Evolutionary conservation across 2,888 invertebrate genomes (phyloP).

Genomic region (Halictus ligatus): DNA sequence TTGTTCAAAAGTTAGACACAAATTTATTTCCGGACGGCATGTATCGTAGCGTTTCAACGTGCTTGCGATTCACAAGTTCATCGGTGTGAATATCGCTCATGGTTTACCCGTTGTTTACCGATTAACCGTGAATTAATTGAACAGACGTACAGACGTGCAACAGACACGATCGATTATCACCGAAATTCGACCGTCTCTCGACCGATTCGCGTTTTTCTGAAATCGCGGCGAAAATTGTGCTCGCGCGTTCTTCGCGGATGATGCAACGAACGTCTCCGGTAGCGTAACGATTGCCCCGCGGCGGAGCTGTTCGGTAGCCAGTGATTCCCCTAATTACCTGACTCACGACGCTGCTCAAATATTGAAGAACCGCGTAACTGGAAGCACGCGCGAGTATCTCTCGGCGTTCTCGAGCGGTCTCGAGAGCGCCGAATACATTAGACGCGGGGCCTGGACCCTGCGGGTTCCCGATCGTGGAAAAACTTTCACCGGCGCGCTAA

Average conservation of each 20-base stretch:
- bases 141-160: too few species aligned
- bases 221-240: too few species aligned
- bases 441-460: background rate
- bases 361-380: constrained; percentile 1
- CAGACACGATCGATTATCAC: too few species aligned
- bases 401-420: background rate
- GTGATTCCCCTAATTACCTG: background rate
- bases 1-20: background rate
- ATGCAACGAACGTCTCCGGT: background rate
- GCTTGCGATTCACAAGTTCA: background rate
- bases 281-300: background rate
- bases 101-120: background rate
- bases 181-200: too few species aligned
- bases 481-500: constrained; percentile 59
- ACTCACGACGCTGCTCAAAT: background rate
- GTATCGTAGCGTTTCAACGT: too few species aligned
- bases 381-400: too few species aligned
- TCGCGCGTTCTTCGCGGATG: background rate
- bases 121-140: too few species aligned
- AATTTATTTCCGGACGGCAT: background rate
- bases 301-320: background rate
- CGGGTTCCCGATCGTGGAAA: constrained; percentile 46
- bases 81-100: too few species aligned
- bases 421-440: constrained; percentile 16
- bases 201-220: too few species aligned